Evolutionary conservation across 2,113 vertebrate species (phyloP).

Genomic region (Dendrocopos noguchii): DNA sequence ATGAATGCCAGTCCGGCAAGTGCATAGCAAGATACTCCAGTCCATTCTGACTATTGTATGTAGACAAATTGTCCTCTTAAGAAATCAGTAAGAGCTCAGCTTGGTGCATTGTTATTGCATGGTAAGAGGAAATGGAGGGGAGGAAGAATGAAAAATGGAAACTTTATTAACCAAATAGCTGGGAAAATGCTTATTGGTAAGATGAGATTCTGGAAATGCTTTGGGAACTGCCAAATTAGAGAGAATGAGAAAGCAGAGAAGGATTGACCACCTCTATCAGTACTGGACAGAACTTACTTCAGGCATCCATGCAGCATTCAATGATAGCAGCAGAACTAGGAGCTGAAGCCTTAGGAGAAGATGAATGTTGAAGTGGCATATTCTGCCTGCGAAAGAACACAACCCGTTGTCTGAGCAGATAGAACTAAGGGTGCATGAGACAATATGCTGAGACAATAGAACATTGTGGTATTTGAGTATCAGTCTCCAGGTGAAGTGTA

Average conservation of each 20-base stretch:
- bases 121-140: conserved; percentile 51
- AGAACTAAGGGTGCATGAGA: not conserved
- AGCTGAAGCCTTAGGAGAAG: not conserved
- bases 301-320: not conserved
- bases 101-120: not conserved
- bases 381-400: not conserved
- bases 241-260: not conserved
- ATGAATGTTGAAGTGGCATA: not conserved
- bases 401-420: not conserved
- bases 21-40: conserved; percentile 7
- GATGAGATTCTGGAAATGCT: conserved; percentile 16
- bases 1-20: conserved; percentile 41
- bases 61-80: conserved; percentile 11
- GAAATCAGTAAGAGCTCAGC: conserved; percentile 26
- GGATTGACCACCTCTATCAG: not conserved
- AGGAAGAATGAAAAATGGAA: conserved; percentile 59
- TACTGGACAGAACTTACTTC: not conserved
- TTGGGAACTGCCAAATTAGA: not conserved
- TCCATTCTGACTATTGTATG: conserved; percentile 28
- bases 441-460: not conserved
- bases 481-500: not conserved
- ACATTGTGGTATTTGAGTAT: not conserved
- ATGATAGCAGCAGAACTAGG: not conserved
- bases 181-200: not conserved
- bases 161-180: conserved; percentile 26